A percentile compares a stretch with the other conserved stretches of the same genome.
phyloP scores from a whole-genome alignment of 64 coral and sea anemone genomes.

The Exaiptasia diaphana region DNA sequence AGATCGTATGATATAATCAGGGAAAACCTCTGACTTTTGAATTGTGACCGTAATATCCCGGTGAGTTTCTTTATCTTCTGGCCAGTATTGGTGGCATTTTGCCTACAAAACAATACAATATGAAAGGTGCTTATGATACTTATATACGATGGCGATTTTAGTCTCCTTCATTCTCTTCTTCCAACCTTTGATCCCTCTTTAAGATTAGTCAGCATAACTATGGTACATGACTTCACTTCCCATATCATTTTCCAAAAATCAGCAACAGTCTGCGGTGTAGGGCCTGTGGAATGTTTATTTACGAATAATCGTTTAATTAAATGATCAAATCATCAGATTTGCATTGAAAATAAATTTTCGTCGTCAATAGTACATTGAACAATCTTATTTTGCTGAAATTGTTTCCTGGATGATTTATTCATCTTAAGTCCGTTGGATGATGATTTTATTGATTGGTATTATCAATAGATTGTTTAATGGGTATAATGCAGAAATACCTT shows the following conservation, averaged over 20 bases:
- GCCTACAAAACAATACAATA: conserved; percentile 5
- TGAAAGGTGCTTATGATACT: not conserved
- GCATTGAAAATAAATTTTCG: too few species aligned
- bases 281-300: conserved; percentile 63
- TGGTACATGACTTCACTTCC: conserved; percentile 73
- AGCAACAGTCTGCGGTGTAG: conserved; percentile 49
- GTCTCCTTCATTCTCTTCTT: not conserved
- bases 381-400: not conserved
- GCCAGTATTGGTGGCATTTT: conserved; percentile 88
- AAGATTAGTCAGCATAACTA: conserved; percentile 77
- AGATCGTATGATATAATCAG: conserved; percentile 68
- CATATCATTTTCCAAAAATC: conserved; percentile 96
- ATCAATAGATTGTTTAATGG: not conserved
- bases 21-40: conserved; percentile 67
- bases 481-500: not conserved
- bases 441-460: not conserved
- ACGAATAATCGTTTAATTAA: not conserved
- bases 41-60: conserved; percentile 40
- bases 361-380: too few species aligned
- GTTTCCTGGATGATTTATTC: not conserved
- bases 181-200: conserved; percentile 46
- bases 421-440: not conserved
- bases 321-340: not conserved
- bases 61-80: conserved; percentile 33
- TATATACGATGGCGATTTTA: too few species aligned